Evolutionary conservation across 2,113 vertebrate genomes (phyloP), one percentile per base, ranked within the genome.

Genomic region (Tretioscincus oriximinensis): DNA sequence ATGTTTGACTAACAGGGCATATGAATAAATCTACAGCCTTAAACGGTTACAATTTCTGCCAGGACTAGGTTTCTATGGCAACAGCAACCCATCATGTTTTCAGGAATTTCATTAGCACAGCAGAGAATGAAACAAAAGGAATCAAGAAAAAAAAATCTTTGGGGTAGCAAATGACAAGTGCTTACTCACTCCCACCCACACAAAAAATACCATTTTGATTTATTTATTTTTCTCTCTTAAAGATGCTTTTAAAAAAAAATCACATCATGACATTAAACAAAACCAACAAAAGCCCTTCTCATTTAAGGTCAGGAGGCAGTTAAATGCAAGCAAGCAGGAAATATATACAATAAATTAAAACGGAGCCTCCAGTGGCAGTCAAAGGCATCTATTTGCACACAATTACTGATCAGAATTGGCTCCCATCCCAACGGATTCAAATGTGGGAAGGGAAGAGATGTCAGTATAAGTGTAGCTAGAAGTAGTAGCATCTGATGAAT

Each of bases 41-140:
- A 87, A 71, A 78, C 49, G 72, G 84, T 85, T 86, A 64, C 71
- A 86, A 87, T 81, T 93, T 92, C 91, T 82, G 74, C 92, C 84
- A 91, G 89, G 0, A 2, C 91, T 84, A 74, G 7, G 94, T 95
- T 96, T 91, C 95, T 87, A 93, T 94, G 93, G 93, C 88, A 95
- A 95, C 95, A 90, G 45, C 84, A 88, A 85, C 91, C 90, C 90
- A 88, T 94, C 88, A 92, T 85, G 89, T 93, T 93, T 93, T 92
- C 51, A 31, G 91, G 93, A 94, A 94, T 94, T 93, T 92, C 90
- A 94, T 93, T 93, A 93, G 85, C 78, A 76, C 82, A 68, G 9
- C 70, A 91, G 75, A 90, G 68, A 87, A 91, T 88, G 0, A 45
- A 68, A 49, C 80, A 21, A 29, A 63, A 54, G 81, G 60, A 85